Evolutionary conservation across 2,888 invertebrate genomes (phyloP).

Genomic region (Eristalis pertinax): DNA sequence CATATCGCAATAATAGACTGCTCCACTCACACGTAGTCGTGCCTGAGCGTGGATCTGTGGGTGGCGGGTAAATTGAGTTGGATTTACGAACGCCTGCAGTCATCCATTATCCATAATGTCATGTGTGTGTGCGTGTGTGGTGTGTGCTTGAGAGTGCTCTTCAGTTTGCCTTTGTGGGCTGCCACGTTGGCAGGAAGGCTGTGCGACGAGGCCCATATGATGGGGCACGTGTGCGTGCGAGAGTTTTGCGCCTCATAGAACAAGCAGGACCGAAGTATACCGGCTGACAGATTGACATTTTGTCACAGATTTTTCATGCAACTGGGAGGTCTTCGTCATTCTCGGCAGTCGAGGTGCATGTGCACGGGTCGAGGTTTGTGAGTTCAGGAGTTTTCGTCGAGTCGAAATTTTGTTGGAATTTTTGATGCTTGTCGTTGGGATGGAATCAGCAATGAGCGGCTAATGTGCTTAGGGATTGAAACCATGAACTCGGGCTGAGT

Average conservation of each 20-base stretch:
- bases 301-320: conserved; percentile 24
- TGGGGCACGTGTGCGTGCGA: conserved; percentile 9
- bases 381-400: conserved; percentile 19
- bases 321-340: background rate
- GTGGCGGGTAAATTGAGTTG: conserved; percentile 9
- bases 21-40: conserved; percentile 16
- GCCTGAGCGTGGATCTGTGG: background rate
- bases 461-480: background rate
- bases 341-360: background rate
- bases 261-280: background rate
- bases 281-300: conserved; percentile 42
- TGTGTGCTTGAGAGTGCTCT: background rate
- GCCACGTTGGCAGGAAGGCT: background rate
- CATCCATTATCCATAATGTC: conserved; percentile 54
- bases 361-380: background rate
- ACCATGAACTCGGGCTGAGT: no score
- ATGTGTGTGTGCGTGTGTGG: background rate
- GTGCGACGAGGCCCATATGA: background rate
- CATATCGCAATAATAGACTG: conserved; percentile 57
- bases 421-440: background rate
- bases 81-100: conserved; percentile 54
- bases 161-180: background rate
- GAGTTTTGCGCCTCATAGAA: background rate
- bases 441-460: background rate
- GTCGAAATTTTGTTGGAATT: conserved; percentile 10